Conservation (phyloP, 2,797 vertebrate genomes). For the Oryzias dopingdopingensis region DNA sequence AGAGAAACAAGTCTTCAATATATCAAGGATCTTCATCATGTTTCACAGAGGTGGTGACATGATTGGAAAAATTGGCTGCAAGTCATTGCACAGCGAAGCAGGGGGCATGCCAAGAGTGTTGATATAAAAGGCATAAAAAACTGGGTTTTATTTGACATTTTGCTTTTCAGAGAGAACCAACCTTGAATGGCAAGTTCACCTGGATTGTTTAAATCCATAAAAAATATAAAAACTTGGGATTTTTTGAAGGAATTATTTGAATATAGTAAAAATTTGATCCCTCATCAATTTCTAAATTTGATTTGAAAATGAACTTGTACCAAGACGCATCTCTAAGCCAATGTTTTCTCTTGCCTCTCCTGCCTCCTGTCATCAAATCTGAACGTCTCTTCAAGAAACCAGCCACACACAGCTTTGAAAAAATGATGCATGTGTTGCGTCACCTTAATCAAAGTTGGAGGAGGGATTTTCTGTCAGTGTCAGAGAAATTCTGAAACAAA, state of each 20-base stretch:
- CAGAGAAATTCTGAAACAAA: slow-evolving; percentile 50
- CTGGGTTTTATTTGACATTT: slow-evolving; percentile 13
- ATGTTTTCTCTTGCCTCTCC: too few species aligned
- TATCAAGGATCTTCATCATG: slow-evolving; percentile 21
- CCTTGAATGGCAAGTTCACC: too few species aligned
- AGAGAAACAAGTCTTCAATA: slow-evolving; percentile 18
- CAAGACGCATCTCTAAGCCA: too few species aligned
- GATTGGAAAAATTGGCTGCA: slow-evolving; percentile 53
- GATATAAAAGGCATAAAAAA: slow-evolving; percentile 29
- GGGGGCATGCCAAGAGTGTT: slow-evolving; percentile 32
- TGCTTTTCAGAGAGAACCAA: too few species aligned
- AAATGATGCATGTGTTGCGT: slow-evolving; percentile 21
- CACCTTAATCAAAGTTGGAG: slow-evolving; percentile 45
- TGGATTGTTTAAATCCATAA: too few species aligned
- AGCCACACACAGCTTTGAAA: slow-evolving; percentile 34
- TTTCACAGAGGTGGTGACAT: slow-evolving; percentile 45
- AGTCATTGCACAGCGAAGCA: slow-evolving; percentile 12
- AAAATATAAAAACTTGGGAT: too few species aligned
- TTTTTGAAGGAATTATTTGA: too few species aligned
- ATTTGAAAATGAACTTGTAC: too few species aligned
- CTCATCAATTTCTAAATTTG: too few species aligned
- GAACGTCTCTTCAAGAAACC: slow-evolving; percentile 41
- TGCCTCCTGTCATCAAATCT: slow-evolving; percentile 13
- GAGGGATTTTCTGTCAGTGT: slow-evolving; percentile 42
- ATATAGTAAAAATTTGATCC: too few species aligned